These are phyloP conservation scores for Amblyopsis rosae DNA, from an alignment of 2,113 vertebrate genomes.

Conservation along the genomic window DNA sequence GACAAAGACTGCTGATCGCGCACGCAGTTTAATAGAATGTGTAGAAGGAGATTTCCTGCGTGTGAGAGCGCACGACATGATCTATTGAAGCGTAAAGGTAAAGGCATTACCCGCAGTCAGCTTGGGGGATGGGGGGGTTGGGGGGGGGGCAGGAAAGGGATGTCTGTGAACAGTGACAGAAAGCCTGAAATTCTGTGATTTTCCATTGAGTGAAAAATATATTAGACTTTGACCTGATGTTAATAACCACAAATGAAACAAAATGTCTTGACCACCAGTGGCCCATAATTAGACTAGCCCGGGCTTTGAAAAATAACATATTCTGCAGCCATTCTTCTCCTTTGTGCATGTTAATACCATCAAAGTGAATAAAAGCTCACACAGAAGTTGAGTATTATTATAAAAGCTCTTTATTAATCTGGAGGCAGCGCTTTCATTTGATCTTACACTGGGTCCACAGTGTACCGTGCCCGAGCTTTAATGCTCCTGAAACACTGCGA, in stretches of 20 bases:
- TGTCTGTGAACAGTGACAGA: constrained; percentile 15
- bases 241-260: constrained; percentile 36
- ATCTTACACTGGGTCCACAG: constrained; percentile 62
- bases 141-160: neutral
- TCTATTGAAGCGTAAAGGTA: constrained; percentile 1
- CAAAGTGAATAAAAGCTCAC: constrained; percentile 79
- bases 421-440: constrained; percentile 70
- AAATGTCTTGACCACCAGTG: constrained; percentile 46
- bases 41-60: neutral
- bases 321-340: constrained; percentile 51
- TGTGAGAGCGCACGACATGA: constrained; percentile 13
- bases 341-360: constrained; percentile 72
- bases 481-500: constrained; percentile 65
- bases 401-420: constrained; percentile 72
- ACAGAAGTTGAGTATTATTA: constrained; percentile 64
- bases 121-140: constrained; percentile 3
- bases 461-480: constrained; percentile 57
- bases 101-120: constrained; percentile 26
- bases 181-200: neutral
- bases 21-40: constrained; percentile 2
- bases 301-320: constrained; percentile 44
- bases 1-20: constrained; percentile 3
- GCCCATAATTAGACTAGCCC: constrained; percentile 37
- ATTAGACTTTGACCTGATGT: constrained; percentile 36
- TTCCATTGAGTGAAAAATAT: constrained; percentile 16